Percentiles rank a stretch among this genome's conserved stretches.
These are phyloP conservation scores for Abrostola tripartita DNA, from an alignment of 2,888 invertebrate species.

Conservation along the genomic window DNA sequence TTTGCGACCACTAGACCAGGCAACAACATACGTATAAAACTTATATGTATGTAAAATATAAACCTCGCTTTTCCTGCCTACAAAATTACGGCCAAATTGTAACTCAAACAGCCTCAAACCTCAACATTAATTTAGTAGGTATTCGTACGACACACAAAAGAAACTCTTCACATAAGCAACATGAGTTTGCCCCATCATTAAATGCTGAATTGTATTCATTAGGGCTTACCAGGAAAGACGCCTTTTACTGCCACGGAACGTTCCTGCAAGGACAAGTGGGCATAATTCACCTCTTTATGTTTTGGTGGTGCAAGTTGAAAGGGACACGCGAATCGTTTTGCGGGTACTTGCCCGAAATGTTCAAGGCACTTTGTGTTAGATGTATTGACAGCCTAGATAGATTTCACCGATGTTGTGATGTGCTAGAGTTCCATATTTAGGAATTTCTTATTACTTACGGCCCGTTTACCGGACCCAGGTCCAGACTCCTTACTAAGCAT, in stretches of 20 bases:
- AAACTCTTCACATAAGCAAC: slow-evolving; percentile 21
- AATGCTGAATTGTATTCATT: slow-evolving; percentile 60
- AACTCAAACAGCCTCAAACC: not conserved
- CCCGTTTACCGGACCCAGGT: too few relatives aligned
- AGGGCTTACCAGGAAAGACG: slow-evolving; percentile 47
- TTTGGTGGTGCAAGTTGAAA: not conserved
- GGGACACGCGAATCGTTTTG: not conserved
- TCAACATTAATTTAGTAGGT: slow-evolving; percentile 15
- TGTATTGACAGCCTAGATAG: too few relatives aligned
- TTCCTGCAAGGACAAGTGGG: slow-evolving; percentile 37
- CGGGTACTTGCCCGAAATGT: too few relatives aligned
- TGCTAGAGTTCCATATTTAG: too few relatives aligned
- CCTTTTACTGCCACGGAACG: slow-evolving; percentile 59
- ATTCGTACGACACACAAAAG: slow-evolving; percentile 13
- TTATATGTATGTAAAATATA: not conserved
- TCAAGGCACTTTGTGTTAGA: too few relatives aligned
- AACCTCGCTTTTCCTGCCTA: not conserved
- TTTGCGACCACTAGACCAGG: too few relatives aligned
- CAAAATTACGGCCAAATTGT: slow-evolving; percentile 3
- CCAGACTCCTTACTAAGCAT: too few relatives aligned
- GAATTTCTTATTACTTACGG: too few relatives aligned
- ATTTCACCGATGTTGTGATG: too few relatives aligned
- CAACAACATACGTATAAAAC: not conserved
- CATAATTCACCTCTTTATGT: slow-evolving; percentile 35
- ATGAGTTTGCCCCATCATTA: slow-evolving; percentile 51